phyloP scores from a whole-genome alignment of 2,888 invertebrate genomes.

The Xanthostigma xanthostigma region DNA sequence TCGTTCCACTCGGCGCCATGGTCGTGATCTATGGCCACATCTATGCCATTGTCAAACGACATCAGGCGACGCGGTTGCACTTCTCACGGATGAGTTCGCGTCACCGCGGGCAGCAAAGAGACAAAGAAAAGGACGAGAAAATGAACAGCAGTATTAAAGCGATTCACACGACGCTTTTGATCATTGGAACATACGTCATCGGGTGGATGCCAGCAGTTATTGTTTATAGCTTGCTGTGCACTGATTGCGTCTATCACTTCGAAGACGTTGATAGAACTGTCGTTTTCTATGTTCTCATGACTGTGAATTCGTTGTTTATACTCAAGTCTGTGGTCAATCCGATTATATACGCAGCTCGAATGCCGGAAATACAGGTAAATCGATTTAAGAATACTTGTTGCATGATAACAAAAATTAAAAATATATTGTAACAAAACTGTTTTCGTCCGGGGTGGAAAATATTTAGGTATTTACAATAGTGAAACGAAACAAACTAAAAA shows the following conservation, averaged over 20 bases:
- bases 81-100: constrained; percentile 20
- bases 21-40: constrained; percentile 43
- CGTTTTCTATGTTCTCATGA: constrained; percentile 20
- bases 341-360: constrained; percentile 48
- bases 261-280: constrained; percentile 6
- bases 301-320: constrained; percentile 38
- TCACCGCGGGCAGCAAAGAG: background rate
- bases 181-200: constrained; percentile 40
- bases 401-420: no score
- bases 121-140: constrained; percentile 15
- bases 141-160: constrained; percentile 37
- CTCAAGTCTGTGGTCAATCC: constrained; percentile 47
- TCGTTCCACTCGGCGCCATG: constrained; percentile 41
- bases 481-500: no score
- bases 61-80: constrained; percentile 32
- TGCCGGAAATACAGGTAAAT: constrained; percentile 44
- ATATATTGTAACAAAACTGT: no score
- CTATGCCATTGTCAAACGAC: constrained; percentile 36
- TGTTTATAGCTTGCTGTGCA: constrained; percentile 38
- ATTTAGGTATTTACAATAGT: no score
- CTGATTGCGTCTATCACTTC: constrained; percentile 9
- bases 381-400: no score
- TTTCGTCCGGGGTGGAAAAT: no score
- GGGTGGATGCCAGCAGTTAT: constrained; percentile 48
- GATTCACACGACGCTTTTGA: constrained; percentile 43